Evolutionary conservation across 2,113 vertebrate genomes (phyloP).

Genomic region (Galemys pyrenaicus): DNA sequence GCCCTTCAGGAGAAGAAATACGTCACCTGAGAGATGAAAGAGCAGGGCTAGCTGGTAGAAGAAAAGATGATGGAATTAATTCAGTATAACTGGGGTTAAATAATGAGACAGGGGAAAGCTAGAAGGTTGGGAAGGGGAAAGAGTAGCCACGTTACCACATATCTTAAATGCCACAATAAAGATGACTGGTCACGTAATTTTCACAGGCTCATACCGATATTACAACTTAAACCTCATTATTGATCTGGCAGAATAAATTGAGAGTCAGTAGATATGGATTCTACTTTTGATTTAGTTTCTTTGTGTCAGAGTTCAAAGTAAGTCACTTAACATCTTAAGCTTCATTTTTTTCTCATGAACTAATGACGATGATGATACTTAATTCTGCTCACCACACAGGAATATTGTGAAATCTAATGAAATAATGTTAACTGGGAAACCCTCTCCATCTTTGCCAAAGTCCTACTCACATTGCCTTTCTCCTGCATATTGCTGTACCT

Average conservation of each 20-base stretch:
- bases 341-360: conserved; percentile 39
- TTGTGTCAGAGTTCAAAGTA: not conserved
- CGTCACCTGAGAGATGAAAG: not conserved
- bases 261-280: not conserved
- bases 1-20: not conserved
- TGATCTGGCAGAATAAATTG: not conserved
- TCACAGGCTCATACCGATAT: not conserved
- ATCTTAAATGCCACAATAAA: not conserved
- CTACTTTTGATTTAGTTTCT: not conserved
- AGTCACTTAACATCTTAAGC: not conserved
- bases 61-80: not conserved
- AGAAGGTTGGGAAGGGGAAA: not conserved
- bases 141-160: not conserved
- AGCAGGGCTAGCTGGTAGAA: not conserved
- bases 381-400: not conserved
- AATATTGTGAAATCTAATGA: not conserved
- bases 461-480: not conserved
- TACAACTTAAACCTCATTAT: not conserved
- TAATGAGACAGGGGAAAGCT: not conserved
- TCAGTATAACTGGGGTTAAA: not conserved
- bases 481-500: no score
- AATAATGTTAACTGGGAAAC: not conserved
- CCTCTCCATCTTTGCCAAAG: not conserved
- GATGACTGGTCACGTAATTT: not conserved
- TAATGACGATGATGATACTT: not conserved